Base-by-base conservation (phyloP, 2,888 invertebrate genomes). In the Gastrophysa polygoni region DNA sequence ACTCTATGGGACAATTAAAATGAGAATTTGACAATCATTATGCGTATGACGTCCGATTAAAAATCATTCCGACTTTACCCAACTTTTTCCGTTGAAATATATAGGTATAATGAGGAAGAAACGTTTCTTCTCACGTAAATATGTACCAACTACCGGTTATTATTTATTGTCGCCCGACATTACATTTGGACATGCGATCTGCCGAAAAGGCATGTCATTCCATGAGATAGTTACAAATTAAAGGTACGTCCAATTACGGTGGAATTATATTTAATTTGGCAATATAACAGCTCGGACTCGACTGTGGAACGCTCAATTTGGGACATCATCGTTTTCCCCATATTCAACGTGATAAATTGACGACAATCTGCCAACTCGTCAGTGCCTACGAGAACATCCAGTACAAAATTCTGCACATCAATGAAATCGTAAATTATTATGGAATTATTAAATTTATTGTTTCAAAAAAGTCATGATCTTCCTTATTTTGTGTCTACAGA, bases 261-360 rank as follows among this genome's bases (percentile, higher is more conserved):
- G 32, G 54, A 55, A 59, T 54, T 52, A 52, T 62, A 52, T 62
- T 62, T 62, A 58, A 62, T 54, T 58, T 49, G 51, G 59, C 32
- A 49, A 56, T 46, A 47, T 63, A 63, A 63, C 57, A 49, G 44
- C 57, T 18, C 24, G 52, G 48, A 48, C n/a, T 38, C 24, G 38
- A 43, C 48, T n/a, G n/a, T n/a, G n/a, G n/a, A n/a, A n/a, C n/a
- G 59, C 56, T 63, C 55, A 63, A 63, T 59, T 59, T 57, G 48
- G 38, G 21, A 38, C 59, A 34, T 47, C 16, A 38, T 55, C 28
- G 43, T 38, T 54, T 43, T 28, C 24, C 16, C n/a, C 11, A 24
- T 32, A 51, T 29, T 51, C 10, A 16, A 32, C 11, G n/a, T 7
- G 51, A 32, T 10, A 32, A 51, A 51, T 29, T 16, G 18, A 2